Evolutionary conservation across 2,797 vertebrate genomes (phyloP), one percentile per base, ranked within the genome.

Genomic region (Decapterus maruadsi): DNA sequence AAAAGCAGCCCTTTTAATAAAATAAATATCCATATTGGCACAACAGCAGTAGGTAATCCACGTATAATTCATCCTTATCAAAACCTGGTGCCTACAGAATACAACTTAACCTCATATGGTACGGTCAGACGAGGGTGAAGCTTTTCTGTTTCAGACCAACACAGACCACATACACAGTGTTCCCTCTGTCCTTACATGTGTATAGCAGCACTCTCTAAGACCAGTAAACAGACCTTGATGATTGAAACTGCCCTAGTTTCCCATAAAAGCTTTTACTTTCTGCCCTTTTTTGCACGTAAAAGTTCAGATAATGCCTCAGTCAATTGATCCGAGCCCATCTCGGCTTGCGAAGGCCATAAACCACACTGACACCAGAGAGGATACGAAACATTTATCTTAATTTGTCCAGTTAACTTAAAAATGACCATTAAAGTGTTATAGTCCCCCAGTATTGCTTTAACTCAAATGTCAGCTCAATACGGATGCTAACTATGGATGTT

Each of bases 311-410:
- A 53, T 11, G 17, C 51, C 40, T 29, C 14, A 43, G 3, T 50
- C 22, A 68, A 56, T 59, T 62, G 36, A 68, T 58, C 26, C 66
- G 45, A 61, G 11, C 51, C 48, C 51, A 79, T 6, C 22, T 60
- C 17, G 55, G 14, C 51, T 16, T 75, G 53, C 31, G 67, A 73
- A 14, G 36, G 10, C 12, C 29, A 31, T 1, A 19, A 57, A 68
- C 29, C 38, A 63, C n/a, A 75, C 46, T 16, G n/a, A 40, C 57
- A 19, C 31, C 40, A n/a, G 8, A 7, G 29, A 19, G 8, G 55
- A 57, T 14, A 26, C 12, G 0, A 53, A 20, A 55, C 26, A 29
- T 56, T 31, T 56, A 56, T 34, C 12, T 29, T 26, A 13, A 66
- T 61, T 81, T 55, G 26, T 22, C 38, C 38, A 64, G 45, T 58